A percentile compares a stretch with the other conserved stretches of the same genome.
These are phyloP conservation scores for Stenopsyche tienmushanensis DNA, from an alignment of 1,140 invertebrate species.

Conservation along the genomic window DNA sequence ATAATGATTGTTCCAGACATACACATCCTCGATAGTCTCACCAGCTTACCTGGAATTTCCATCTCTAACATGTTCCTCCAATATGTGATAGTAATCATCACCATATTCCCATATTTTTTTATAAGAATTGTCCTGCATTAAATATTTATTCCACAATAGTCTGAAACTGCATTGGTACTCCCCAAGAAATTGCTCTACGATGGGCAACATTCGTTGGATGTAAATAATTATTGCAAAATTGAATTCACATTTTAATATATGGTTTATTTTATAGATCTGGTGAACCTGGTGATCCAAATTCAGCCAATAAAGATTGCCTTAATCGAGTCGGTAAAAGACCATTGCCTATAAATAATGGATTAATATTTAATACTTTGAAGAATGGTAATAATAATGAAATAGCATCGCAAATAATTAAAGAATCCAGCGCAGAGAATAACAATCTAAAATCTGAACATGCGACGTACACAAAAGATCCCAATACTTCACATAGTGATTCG, in stretches of 20 bases:
- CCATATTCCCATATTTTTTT: too few species aligned
- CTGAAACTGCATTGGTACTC: too few species aligned
- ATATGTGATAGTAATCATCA: too few species aligned
- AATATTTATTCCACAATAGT: too few species aligned
- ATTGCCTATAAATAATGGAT: neutral
- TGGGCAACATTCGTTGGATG: too few species aligned
- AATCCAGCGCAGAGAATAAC: conserved; percentile 24
- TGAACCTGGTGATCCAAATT: conserved; percentile 28
- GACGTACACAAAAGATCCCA: conserved; percentile 20
- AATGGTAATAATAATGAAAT: conserved; percentile 22
- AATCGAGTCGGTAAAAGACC: conserved; percentile 18
- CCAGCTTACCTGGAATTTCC: too few species aligned
- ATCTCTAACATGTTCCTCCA: too few species aligned
- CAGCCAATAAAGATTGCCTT: conserved; percentile 15
- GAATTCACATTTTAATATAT: too few species aligned
- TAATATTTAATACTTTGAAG: neutral
- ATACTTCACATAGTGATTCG: conserved; percentile 28
- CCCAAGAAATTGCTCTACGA: too few species aligned
- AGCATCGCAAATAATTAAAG: conserved; percentile 3
- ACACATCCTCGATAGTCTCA: too few species aligned
- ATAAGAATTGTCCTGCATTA: too few species aligned
- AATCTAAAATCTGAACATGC: conserved; percentile 21
- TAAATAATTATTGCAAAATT: neutral
- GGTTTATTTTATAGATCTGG: conserved; percentile 28
- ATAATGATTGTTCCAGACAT: too few species aligned